These are phyloP conservation scores for Willisornis vidua DNA, from an alignment of 2,113 vertebrate genomes.

Conservation along the genomic window DNA sequence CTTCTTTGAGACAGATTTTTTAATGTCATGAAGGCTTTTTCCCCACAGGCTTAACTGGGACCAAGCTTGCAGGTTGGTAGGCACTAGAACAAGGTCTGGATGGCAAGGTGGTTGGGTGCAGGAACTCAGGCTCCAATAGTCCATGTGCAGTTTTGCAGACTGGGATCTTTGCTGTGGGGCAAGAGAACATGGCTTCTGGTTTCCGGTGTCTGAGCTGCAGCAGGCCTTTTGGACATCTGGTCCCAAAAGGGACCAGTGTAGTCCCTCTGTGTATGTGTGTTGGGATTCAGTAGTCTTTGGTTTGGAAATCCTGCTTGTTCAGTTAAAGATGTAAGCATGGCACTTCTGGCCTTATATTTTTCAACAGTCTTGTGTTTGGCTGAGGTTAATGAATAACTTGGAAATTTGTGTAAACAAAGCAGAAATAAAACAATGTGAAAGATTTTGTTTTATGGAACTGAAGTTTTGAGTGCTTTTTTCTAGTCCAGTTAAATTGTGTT, in stretches of 20 bases:
- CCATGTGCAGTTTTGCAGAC: background rate
- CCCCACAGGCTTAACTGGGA: background rate
- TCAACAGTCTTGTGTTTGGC: background rate
- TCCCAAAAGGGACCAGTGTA: fast-evolving
- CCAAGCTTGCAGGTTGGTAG: background rate
- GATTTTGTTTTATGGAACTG: background rate
- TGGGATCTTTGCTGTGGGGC: background rate
- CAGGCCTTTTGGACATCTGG: background rate
- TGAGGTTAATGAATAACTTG: background rate
- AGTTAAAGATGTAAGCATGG: background rate
- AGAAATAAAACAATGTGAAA: background rate
- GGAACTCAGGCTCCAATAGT: background rate
- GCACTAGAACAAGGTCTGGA: background rate
- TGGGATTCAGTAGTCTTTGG: background rate
- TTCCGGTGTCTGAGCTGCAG: background rate
- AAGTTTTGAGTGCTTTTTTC: background rate
- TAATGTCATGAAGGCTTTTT: background rate
- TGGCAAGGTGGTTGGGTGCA: background rate
- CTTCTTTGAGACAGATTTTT: background rate
- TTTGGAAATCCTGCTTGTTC: background rate
- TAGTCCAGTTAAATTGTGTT: background rate
- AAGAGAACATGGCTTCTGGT: background rate
- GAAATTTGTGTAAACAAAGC: background rate
- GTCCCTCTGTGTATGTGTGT: background rate
- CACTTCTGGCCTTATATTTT: background rate